Conservation (phyloP, 2,888 invertebrate species). For the Linyphia triangularis region DNA sequence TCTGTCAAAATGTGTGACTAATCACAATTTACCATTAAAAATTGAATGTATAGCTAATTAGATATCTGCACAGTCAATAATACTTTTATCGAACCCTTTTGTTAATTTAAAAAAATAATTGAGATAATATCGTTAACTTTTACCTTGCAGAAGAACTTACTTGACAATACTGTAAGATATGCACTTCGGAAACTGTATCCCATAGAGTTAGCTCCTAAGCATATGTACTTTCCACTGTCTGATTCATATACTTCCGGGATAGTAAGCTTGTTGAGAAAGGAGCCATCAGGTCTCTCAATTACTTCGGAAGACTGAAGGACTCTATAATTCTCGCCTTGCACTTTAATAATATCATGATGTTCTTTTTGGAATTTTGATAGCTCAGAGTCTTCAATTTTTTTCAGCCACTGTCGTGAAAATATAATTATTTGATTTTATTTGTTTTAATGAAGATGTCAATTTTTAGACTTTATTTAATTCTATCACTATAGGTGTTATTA, state of each 20-base stretch:
- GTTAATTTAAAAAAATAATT: too few species aligned
- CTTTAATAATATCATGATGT: slow-evolving; percentile 80
- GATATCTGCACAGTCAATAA: too few species aligned
- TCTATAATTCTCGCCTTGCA: slow-evolving; percentile 80
- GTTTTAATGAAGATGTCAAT: too few species aligned
- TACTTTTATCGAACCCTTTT: too few species aligned
- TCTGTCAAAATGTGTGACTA: too few species aligned
- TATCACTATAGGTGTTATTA: too few species aligned
- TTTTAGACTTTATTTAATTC: too few species aligned
- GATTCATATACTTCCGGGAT: slow-evolving; percentile 79
- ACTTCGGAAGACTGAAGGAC: slow-evolving; percentile 80
- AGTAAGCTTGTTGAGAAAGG: slow-evolving; percentile 81
- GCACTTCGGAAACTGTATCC: slow-evolving; percentile 81
- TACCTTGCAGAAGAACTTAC: slow-evolving; percentile 61
- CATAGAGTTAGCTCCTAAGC: slow-evolving; percentile 81
- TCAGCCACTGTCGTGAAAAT: slow-evolving; percentile 80
- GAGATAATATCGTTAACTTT: not conserved
- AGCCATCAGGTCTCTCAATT: slow-evolving; percentile 79
- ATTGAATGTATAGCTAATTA: too few species aligned
- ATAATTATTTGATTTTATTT: too few species aligned
- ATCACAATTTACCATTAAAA: too few species aligned
- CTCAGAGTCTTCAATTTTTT: slow-evolving; percentile 79
- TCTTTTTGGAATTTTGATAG: slow-evolving; percentile 65
- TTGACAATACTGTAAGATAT: slow-evolving; percentile 79
- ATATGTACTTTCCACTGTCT: slow-evolving; percentile 81